Base-by-base conservation (phyloP, 2,797 vertebrate species). In the Mycteria americana region DNA sequence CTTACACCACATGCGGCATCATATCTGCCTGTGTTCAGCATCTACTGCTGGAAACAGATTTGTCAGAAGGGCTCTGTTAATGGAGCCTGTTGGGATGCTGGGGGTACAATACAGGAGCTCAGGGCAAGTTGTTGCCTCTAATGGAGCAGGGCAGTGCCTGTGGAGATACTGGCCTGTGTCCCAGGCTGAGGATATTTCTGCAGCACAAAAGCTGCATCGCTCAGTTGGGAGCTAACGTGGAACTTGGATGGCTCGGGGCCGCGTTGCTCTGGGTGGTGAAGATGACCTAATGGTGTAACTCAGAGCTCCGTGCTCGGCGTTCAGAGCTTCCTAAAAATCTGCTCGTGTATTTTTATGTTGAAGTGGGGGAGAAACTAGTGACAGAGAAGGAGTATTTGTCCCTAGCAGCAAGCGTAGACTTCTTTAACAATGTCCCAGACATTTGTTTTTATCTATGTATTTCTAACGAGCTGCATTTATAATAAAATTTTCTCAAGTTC, bases 301-400 rank as follows among this genome's bases (percentile, higher is more conserved):
- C 2, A 73, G 18, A 91, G 31, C 50, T 73, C 43, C 0, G 0
- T 46, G 37, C n/a, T 45, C 1, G 2, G 30, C 1, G 1, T 48
- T 74, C 31, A 63, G 56, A 83, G 67, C 68, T 93, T 92, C 85
- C 68, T 79, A 10, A 95, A 91, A 83, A 45, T 23, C 64, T 56
- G 35, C 16, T 88, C 21, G 0, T 51, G 0, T 7, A 1, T 50
- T 46, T 87, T 69, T 33, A 21, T 77, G 35, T 54, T 70, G 72
- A 69, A 67, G 10, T 43, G 7, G 27, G 9, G 25, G 33, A 77
- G 56, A 80, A 80, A 16, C 35, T 48, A 57, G 24, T 41, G 88
- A 10, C 13, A 57, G 77, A 78, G 75, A 1, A 59, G 77, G n/a
- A 77, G 13, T n/a, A 8, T 62, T 50, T 73, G 27, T 65, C 59